Conservation (phyloP, 92 coral and sea anemone species). For the Actinostola sp. region DNA sequence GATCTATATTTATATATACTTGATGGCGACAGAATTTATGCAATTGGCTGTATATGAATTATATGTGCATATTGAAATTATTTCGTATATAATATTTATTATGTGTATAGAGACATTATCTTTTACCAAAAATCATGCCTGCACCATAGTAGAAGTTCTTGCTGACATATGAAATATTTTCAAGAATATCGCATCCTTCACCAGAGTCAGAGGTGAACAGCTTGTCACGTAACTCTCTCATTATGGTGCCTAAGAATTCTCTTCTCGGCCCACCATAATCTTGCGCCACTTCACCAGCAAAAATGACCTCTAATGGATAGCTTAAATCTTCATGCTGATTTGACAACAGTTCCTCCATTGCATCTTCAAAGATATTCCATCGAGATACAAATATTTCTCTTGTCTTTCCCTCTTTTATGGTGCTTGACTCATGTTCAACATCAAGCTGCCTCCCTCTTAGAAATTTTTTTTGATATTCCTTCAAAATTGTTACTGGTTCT, state of each 20-base stretch:
- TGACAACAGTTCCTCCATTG: conserved; percentile 36
- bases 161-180: too few species aligned
- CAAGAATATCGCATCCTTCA: too few species aligned
- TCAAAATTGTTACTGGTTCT: conserved; percentile 47
- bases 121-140: too few species aligned
- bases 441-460: conserved; percentile 54
- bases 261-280: conserved; percentile 65
- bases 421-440: conserved; percentile 13
- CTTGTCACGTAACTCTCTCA: conserved; percentile 29
- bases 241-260: conserved; percentile 43
- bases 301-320: conserved; percentile 43
- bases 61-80: too few species aligned
- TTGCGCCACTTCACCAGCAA: conserved; percentile 39
- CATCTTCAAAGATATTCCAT: conserved; percentile 27
- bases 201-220: too few species aligned
- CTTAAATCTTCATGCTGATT: conserved; percentile 36
- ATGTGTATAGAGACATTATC: too few species aligned
- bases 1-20: too few species aligned
- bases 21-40: too few species aligned
- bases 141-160: too few species aligned
- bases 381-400: conserved; percentile 50
- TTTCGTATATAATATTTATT: too few species aligned
- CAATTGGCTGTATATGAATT: too few species aligned
- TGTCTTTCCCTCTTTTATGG: conserved; percentile 31
- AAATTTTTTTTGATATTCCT: conserved; percentile 22